A percentile compares a stretch with the other conserved stretches of the same genome.
Conservation (phyloP, 2,797 vertebrate genomes). For the Anisognathus igniventris region DNA sequence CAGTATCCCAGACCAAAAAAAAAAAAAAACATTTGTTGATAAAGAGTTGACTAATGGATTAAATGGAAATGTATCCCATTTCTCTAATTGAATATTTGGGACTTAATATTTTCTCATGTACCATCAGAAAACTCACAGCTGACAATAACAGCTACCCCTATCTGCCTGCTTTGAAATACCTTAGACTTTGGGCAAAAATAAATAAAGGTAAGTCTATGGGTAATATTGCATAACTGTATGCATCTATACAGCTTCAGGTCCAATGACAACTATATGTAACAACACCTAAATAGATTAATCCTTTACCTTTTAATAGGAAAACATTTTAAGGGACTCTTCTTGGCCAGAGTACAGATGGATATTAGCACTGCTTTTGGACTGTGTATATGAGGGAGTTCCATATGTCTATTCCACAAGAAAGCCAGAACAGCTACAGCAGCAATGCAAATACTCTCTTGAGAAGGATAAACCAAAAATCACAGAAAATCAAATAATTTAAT, state of each 20-base stretch:
- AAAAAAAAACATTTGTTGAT: slow-evolving; percentile 9
- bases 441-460: slow-evolving; percentile 7
- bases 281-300: not conserved
- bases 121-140: not conserved
- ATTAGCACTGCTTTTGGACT: not conserved
- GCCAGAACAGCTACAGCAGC: not conserved
- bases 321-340: not conserved
- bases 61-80: slow-evolving; percentile 52
- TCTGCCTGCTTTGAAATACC: not conserved
- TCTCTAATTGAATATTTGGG: slow-evolving; percentile 48
- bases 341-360: slow-evolving; percentile 6
- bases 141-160: not conserved
- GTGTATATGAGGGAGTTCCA: not conserved
- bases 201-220: not conserved
- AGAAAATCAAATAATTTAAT: not conserved
- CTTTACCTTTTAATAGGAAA: not conserved
- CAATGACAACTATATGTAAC: not conserved
- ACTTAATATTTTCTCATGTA: not conserved
- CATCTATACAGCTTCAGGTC: not conserved
- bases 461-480: slow-evolving; percentile 4
- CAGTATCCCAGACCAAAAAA: slow-evolving; percentile 3
- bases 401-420: slow-evolving; percentile 4
- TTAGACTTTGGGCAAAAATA: not conserved
- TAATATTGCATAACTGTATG: not conserved
- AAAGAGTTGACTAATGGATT: slow-evolving; percentile 52